Conservation (phyloP, 2,888 invertebrate species). For the Xestobium rufovillosum region DNA sequence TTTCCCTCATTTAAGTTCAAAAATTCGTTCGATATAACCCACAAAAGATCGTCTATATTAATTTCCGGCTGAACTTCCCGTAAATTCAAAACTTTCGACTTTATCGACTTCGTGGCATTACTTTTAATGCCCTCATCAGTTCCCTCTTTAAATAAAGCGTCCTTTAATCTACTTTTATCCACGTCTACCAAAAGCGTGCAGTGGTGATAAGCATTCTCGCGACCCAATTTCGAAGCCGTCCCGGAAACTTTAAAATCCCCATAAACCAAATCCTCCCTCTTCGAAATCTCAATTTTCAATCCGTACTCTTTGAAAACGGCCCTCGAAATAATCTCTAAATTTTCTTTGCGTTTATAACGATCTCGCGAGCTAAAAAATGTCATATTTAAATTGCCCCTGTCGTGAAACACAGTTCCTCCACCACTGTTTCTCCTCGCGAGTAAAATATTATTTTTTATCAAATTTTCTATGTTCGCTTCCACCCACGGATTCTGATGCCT, state of each 20-base stretch:
- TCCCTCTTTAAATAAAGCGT: neutral
- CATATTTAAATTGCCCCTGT: slow-evolving; percentile 85
- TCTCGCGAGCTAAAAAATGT: slow-evolving; percentile 83
- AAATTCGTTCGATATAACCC: slow-evolving; percentile 78
- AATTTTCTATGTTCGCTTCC: slow-evolving; percentile 82
- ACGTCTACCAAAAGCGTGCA: slow-evolving; percentile 1
- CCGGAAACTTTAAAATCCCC: slow-evolving; percentile 51
- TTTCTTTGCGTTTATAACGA: slow-evolving; percentile 77
- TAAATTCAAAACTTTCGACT: slow-evolving; percentile 79
- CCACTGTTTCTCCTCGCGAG: slow-evolving; percentile 90
- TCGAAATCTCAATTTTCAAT: slow-evolving; percentile 65
- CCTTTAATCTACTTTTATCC: neutral
- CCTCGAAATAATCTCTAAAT: slow-evolving; percentile 78
- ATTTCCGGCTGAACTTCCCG: slow-evolving; percentile 65
- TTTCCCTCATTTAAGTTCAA: slow-evolving; percentile 69
- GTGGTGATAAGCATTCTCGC: neutral
- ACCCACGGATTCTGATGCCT: slow-evolving; percentile 95
- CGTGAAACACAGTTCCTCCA: slow-evolving; percentile 95
- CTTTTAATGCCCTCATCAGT: too few species aligned
- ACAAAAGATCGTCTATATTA: slow-evolving; percentile 63
- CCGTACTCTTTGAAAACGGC: slow-evolving; percentile 78
- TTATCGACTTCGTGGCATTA: slow-evolving; percentile 78
- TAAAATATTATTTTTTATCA: slow-evolving; percentile 56
- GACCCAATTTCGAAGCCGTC: neutral
- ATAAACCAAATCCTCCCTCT: slow-evolving; percentile 79